phyloP scores from a whole-genome alignment of 2,113 vertebrate genomes.

The Elephas maximus region DNA sequence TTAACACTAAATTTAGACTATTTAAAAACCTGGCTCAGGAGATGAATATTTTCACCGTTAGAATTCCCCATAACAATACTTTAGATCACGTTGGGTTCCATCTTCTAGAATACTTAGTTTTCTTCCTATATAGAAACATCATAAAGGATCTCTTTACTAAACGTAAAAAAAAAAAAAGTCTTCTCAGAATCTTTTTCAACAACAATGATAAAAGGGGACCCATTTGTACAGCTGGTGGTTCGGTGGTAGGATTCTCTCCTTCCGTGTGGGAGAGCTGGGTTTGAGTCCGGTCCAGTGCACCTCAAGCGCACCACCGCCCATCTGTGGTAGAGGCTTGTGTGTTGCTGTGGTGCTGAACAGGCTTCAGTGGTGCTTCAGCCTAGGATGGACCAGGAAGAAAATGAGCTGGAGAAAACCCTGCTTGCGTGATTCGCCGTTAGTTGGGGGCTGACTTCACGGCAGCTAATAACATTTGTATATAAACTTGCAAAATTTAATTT shows the following conservation, averaged over 20 bases:
- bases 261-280: too few species aligned
- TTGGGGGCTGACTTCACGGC: too few species aligned
- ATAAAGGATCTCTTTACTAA: neutral
- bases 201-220: neutral
- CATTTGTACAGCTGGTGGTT: neutral
- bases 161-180: neutral
- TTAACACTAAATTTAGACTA: conserved; percentile 12
- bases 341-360: too few species aligned
- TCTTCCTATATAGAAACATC: conserved; percentile 11
- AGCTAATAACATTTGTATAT: too few species aligned
- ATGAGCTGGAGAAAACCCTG: too few species aligned
- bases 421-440: too few species aligned
- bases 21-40: neutral
- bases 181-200: conserved; percentile 12
- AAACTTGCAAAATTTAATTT: conserved; percentile 14
- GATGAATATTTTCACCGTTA: neutral
- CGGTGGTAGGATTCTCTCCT: too few species aligned
- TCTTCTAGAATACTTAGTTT: conserved; percentile 5
- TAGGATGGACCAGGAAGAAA: too few species aligned
- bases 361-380: too few species aligned
- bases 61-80: conserved; percentile 43
- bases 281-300: too few species aligned
- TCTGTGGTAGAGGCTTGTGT: too few species aligned
- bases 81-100: neutral
- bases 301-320: too few species aligned